Percentiles rank a stretch among this genome's conserved stretches.
Evolutionary conservation across 2,113 vertebrate species (phyloP).

Genomic region (Oncorhynchus tshawytscha): DNA sequence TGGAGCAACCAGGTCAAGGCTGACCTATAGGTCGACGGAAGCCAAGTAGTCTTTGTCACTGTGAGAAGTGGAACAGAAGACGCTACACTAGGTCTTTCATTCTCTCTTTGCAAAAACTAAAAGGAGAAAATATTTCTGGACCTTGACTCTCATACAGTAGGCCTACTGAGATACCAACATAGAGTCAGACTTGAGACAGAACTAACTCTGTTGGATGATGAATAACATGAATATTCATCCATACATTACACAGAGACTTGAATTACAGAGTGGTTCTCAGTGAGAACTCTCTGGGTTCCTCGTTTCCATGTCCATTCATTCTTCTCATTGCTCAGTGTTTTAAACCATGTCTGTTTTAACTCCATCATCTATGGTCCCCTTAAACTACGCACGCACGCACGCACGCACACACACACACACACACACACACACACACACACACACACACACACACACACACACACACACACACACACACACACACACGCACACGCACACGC

Average conservation of each 20-base stretch:
- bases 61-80: constrained; percentile 21
- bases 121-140: not conserved
- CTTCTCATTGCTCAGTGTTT: too few relatives aligned
- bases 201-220: too few relatives aligned
- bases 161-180: not conserved
- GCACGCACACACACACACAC: too few relatives aligned
- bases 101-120: not conserved
- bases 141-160: not conserved
- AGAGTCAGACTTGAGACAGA: not conserved
- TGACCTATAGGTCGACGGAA: not conserved
- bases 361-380: too few relatives aligned
- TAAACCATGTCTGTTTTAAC: too few relatives aligned
- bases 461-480: too few relatives aligned
- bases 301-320: too few relatives aligned
- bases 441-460: too few relatives aligned
- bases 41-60: constrained; percentile 14
- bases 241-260: not conserved
- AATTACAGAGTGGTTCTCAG: not conserved
- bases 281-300: too few relatives aligned
- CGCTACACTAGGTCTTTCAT: not conserved
- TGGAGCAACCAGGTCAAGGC: not conserved
- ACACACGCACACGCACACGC: too few relatives aligned
- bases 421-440: too few relatives aligned
- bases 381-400: too few relatives aligned
- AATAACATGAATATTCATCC: not conserved